Base-by-base conservation (phyloP, 2,888 invertebrate genomes). In the Drosophila monieri region DNA sequence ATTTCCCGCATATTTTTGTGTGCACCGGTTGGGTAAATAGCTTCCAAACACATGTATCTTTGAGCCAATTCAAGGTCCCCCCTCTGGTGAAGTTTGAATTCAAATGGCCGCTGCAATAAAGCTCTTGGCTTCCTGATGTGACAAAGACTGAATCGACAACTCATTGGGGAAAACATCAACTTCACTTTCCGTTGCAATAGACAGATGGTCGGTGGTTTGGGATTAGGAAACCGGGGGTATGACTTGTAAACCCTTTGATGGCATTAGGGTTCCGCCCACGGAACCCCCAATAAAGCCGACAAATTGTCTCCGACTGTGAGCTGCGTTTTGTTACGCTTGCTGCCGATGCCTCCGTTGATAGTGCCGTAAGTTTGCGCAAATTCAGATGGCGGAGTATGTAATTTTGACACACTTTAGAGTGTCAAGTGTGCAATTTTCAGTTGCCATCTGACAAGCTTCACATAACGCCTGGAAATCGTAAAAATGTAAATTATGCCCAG, bases 341-440 rank as follows among this genome's bases (percentile, higher is more conserved):
- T 46, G 39, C 49, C 21, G 39, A 57, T 39, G 23, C 21, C 21
- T 23, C 21, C 10, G 27, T 47, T 65, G 48, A 57, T 56, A 48
- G 55, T 55, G 67, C 37, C 49, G 47, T 27, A 49, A 27, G 72
- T 74, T 80, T 81, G 72, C 83, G 79, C 58, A 81, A 78, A 75
- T 66, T 64, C 51, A 54, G 53, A 52, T 56, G 52, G 54, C 53
- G 49, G n/a, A n/a, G 35, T n/a, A 44, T 54, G 68, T 76, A 61
- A 77, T 75, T 78, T 78, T 74, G 73, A 77, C 85, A 84, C 68
- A 74, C 74, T 84, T 84, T 15, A 25, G 66, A 71, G 70, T 72
- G 75, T 67, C 74, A 80, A 72, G 76, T 77, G 73, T 73, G 85
- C 76, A 84, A 87, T 81, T 83, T 81, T 49, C 74, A 12, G 53